These are phyloP conservation scores for Stenchaetothrips biformis DNA, from an alignment of 2,888 invertebrate genomes.

Conservation along the genomic window DNA sequence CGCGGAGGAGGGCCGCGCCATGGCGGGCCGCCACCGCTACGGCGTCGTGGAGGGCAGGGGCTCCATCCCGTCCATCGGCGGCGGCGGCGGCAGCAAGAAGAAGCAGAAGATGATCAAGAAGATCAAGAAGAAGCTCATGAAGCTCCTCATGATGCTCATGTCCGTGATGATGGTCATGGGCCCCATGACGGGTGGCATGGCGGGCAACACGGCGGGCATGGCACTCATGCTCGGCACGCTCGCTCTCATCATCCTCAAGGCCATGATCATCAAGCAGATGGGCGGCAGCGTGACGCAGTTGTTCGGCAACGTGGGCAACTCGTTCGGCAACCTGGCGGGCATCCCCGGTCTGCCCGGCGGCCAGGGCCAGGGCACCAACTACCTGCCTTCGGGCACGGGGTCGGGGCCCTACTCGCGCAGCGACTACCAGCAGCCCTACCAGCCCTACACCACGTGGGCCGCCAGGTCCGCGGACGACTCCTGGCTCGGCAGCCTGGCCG, in stretches of 20 bases:
- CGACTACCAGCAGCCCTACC: neutral
- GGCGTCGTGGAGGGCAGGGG: slow-evolving; percentile 26
- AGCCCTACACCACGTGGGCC: neutral
- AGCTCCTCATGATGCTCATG: slow-evolving; percentile 29
- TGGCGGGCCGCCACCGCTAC: slow-evolving; percentile 1
- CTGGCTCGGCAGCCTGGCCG: neutral
- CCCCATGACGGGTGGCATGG: slow-evolving; percentile 30
- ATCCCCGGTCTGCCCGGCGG: neutral
- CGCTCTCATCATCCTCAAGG: slow-evolving; percentile 30
- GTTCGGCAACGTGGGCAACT: slow-evolving; percentile 2
- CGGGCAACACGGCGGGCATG: slow-evolving; percentile 31
- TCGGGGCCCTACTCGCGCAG: slow-evolving; percentile 1
- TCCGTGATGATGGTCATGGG: slow-evolving; percentile 27
- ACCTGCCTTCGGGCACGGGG: slow-evolving; percentile 6
- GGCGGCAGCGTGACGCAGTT: slow-evolving; percentile 5
- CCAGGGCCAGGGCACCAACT: slow-evolving; percentile 26
- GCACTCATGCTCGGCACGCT: slow-evolving; percentile 32
- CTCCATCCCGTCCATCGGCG: slow-evolving; percentile 19
- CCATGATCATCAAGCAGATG: slow-evolving; percentile 31
- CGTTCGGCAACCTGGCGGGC: slow-evolving; percentile 5
- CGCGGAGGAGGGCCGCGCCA: neutral
- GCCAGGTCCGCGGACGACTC: neutral
- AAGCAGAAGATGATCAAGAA: slow-evolving; percentile 30
- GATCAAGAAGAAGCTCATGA: slow-evolving; percentile 31
- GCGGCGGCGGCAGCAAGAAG: slow-evolving; percentile 30